Base-by-base conservation (phyloP, 2,113 vertebrate species). In the Microcebus tavaratra region DNA sequence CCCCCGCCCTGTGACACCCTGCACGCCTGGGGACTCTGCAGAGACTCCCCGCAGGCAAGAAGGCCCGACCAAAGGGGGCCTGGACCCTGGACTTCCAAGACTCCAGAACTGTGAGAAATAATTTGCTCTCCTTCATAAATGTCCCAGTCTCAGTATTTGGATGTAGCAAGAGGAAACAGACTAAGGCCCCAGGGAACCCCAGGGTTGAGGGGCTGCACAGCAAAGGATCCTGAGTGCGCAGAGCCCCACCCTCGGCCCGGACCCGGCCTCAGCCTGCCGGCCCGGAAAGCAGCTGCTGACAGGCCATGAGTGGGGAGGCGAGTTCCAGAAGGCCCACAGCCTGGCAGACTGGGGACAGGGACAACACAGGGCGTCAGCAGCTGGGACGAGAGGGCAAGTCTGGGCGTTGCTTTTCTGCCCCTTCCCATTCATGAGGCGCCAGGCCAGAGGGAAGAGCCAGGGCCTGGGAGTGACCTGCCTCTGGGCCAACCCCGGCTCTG, bases 151-250 rank as follows among this genome's bases (percentile, higher is more conserved):
- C 39, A 45, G 72, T 75, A 75, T 75, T 75, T 27, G 45, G 13
- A 17, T 29, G 29, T 8, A 39, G 21, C 10, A 75, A 75, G 25
- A 75, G 72, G 17, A 75, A 75, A 27, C 27, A 27, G 23, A 73
- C 39, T 8, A 45, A 73, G 23, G 42, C 13, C 15, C 39, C 25
- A 72, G 18, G 23, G 21, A 14, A 12, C 11, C 13, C 27, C 34
- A 53, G 23, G 34, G 50, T 8, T 1, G 25, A 14, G 4, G 6
- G 8, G 42, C 5, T 4, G 2, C 4, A n/a, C 27, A 36, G 36
- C 12, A 48, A 70, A 63, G 13, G 6, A 11, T 23, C 67, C 48
- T 18, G n/a, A 36, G 68, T 27, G 42, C 67, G 29, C 5, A 12
- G 36, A n/a, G 36, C 23, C 13, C 11, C 25, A 11, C 8, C 15